Conservation (phyloP, 1,140 invertebrate genomes). For the Drosophila bifasciata region DNA sequence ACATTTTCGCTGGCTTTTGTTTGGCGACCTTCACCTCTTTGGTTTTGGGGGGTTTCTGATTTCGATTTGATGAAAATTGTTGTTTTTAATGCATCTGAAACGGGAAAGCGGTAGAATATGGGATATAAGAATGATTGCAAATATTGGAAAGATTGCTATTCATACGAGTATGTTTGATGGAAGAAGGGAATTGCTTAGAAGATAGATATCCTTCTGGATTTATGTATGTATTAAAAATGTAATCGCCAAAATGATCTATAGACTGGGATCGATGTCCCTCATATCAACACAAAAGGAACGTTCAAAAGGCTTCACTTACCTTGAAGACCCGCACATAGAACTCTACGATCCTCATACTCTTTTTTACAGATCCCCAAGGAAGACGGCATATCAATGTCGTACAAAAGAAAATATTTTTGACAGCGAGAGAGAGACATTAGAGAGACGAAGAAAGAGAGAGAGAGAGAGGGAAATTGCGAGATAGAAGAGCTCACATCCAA, state of each 20-base stretch:
- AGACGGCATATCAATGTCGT: constrained; percentile 70
- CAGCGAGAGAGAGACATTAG: constrained; percentile 23
- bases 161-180: too few species aligned
- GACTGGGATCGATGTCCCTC: constrained; percentile 19
- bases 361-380: constrained; percentile 55
- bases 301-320: constrained; percentile 14
- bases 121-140: too few species aligned
- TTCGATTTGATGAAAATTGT: too few species aligned
- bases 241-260: not conserved
- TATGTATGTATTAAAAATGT: too few species aligned
- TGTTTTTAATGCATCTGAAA: too few species aligned
- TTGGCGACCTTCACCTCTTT: too few species aligned
- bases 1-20: too few species aligned
- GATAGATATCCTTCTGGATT: too few species aligned
- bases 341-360: constrained; percentile 19
- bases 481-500: constrained; percentile 19
- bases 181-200: too few species aligned
- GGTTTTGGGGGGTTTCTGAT: too few species aligned
- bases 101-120: too few species aligned
- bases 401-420: constrained; percentile 61
- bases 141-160: too few species aligned
- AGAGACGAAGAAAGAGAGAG: not conserved
- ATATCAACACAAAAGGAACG: constrained; percentile 71
- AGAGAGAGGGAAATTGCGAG: not conserved
- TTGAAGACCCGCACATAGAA: constrained; percentile 1